These are phyloP conservation scores for Amphimallon solstitiale DNA, from an alignment of 2,888 invertebrate species.

Conservation along the genomic window DNA sequence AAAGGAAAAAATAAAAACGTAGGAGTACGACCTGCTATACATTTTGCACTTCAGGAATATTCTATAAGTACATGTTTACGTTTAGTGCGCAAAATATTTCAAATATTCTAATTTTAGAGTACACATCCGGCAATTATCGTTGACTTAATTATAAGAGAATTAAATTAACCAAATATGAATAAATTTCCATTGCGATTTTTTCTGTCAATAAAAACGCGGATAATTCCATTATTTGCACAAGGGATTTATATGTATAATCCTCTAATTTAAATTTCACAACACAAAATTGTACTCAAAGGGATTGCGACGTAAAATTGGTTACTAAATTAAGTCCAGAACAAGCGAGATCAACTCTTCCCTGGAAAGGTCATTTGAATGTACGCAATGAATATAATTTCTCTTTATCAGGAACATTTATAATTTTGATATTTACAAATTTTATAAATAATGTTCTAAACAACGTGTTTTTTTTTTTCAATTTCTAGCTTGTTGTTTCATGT, in stretches of 20 bases:
- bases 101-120: too few relatives aligned
- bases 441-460: too few relatives aligned
- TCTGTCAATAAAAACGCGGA: not conserved
- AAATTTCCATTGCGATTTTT: not conserved
- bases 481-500: too few relatives aligned
- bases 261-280: slow-evolving; percentile 7
- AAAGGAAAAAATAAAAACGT: too few relatives aligned
- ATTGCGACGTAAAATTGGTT: slow-evolving; percentile 3
- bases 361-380: not conserved
- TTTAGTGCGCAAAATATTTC: too few relatives aligned
- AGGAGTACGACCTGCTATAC: too few relatives aligned
- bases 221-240: not conserved
- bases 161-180: not conserved
- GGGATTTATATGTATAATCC: not conserved
- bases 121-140: not conserved
- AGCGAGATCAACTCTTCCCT: not conserved
- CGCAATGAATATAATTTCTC: not conserved
- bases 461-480: too few relatives aligned
- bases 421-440: too few relatives aligned
- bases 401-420: too few relatives aligned
- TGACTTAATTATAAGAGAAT: too few relatives aligned
- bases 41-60: too few relatives aligned
- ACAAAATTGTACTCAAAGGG: slow-evolving; percentile 2
- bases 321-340: not conserved
- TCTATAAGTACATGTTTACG: too few relatives aligned